Evolutionary conservation across 2,888 invertebrate genomes (phyloP).

Genomic region (Trichopria drosophilae): DNA sequence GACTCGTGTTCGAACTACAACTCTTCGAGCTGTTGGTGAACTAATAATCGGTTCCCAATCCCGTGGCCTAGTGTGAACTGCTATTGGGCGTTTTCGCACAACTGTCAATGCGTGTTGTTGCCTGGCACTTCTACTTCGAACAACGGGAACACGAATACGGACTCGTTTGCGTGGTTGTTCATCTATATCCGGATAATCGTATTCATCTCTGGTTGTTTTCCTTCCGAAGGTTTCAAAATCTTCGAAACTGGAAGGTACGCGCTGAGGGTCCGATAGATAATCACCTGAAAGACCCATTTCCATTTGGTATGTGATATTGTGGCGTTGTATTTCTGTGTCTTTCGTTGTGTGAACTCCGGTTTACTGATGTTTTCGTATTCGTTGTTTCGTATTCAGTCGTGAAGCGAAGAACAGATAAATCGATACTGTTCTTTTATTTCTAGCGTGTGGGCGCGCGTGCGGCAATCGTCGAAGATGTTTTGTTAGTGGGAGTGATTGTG

Average conservation of each 20-base stretch:
- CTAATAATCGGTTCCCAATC: conserved; percentile 22
- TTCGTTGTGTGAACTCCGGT: conserved; percentile 4
- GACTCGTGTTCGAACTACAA: conserved; percentile 51
- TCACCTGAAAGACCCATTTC: conserved; percentile 41
- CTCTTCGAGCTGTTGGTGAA: conserved; percentile 43
- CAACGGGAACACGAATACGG: conserved; percentile 54
- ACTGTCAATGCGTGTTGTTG: conserved; percentile 52
- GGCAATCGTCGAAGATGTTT: conserved; percentile 42
- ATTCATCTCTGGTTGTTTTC: conserved; percentile 10
- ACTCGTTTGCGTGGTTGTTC: conserved; percentile 49
- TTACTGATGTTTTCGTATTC: too few species aligned
- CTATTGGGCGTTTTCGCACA: conserved; percentile 50
- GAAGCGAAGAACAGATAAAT: too few species aligned
- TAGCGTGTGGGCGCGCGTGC: conserved; percentile 57
- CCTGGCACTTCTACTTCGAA: conserved; percentile 42
- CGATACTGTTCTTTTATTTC: too few species aligned
- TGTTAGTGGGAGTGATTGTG: conserved; percentile 39
- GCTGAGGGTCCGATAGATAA: conserved; percentile 21
- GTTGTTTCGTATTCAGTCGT: too few species aligned
- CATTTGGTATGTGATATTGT: conserved; percentile 31
- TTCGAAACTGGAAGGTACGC: conserved; percentile 13
- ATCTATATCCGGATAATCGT: conserved; percentile 23
- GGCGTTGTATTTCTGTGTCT: conserved; percentile 14
- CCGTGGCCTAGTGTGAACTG: conserved; percentile 37
- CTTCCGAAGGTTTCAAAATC: conserved; percentile 11